Evolutionary conservation across 2,797 vertebrate species (phyloP).

Genomic region (Taenioides sp.): DNA sequence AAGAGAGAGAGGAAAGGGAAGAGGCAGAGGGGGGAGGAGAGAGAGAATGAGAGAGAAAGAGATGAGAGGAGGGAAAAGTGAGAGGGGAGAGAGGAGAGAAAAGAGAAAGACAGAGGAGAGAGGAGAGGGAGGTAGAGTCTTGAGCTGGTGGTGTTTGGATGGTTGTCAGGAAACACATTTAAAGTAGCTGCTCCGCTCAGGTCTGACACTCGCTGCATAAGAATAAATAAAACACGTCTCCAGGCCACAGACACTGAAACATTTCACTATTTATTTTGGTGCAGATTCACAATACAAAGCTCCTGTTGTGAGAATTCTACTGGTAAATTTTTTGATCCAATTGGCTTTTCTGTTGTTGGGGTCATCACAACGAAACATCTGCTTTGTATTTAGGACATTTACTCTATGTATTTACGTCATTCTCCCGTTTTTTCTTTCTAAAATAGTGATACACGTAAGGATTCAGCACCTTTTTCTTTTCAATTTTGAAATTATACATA

Average conservation of each 20-base stretch:
- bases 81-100: too few species aligned
- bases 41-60: too few species aligned
- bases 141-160: slow-evolving; percentile 36
- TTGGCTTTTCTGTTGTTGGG: neutral
- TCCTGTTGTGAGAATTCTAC: neutral
- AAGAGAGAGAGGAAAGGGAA: too few species aligned
- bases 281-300: neutral
- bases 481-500: too few species aligned
- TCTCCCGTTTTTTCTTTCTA: too few species aligned
- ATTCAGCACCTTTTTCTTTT: too few species aligned
- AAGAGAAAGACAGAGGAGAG: too few species aligned
- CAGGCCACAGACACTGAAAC: neutral
- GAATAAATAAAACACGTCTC: neutral
- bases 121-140: neutral
- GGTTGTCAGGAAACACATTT: slow-evolving; percentile 41
- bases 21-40: too few species aligned
- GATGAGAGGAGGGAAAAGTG: too few species aligned
- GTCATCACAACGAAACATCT: neutral
- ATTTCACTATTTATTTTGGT: neutral
- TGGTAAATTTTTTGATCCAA: neutral
- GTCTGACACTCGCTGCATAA: neutral
- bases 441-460: too few species aligned
- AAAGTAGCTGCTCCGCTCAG: slow-evolving; percentile 25
- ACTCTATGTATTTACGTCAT: too few species aligned
- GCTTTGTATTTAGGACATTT: neutral